Conservation (phyloP, 2,888 invertebrate genomes). For the Anoplius nigerrimus region DNA sequence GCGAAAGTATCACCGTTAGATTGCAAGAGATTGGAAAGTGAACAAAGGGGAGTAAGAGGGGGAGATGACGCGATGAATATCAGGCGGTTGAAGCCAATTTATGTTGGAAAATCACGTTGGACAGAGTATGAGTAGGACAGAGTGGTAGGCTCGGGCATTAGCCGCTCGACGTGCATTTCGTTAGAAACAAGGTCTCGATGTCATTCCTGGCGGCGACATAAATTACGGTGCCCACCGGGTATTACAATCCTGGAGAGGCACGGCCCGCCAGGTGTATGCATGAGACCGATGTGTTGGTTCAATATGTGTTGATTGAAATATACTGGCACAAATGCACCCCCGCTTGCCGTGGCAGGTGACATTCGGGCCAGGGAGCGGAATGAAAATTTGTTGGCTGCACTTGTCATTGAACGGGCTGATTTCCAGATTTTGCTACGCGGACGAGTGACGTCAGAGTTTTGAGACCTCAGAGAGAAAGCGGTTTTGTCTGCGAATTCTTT, state of each 20-base stretch:
- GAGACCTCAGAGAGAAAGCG: too few species aligned
- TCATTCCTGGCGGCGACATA: conserved; percentile 22
- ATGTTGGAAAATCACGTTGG: too few species aligned
- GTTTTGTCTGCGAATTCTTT: too few species aligned
- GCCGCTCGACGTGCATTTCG: neutral
- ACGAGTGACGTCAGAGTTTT: too few species aligned
- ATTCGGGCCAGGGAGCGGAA: conserved; percentile 24
- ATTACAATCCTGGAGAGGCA: conserved; percentile 27
- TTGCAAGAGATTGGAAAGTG: too few species aligned
- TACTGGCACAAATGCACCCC: conserved; percentile 18
- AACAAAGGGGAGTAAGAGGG: too few species aligned
- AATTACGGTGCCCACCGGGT: conserved; percentile 38
- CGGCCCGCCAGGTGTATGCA: neutral
- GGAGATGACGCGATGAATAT: too few species aligned
- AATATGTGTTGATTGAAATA: conserved; percentile 40
- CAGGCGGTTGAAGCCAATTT: too few species aligned
- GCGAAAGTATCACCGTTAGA: too few species aligned
- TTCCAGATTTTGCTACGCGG: neutral
- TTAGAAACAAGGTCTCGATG: conserved; percentile 7
- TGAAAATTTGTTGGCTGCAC: conserved; percentile 25
- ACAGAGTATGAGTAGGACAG: too few species aligned
- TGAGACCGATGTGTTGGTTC: conserved; percentile 20
- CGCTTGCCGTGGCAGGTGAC: conserved; percentile 33
- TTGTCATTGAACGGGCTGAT: neutral
- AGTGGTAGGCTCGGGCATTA: too few species aligned